These are phyloP conservation scores for Anableps anableps DNA, from an alignment of 2,797 vertebrate genomes.

Conservation along the genomic window DNA sequence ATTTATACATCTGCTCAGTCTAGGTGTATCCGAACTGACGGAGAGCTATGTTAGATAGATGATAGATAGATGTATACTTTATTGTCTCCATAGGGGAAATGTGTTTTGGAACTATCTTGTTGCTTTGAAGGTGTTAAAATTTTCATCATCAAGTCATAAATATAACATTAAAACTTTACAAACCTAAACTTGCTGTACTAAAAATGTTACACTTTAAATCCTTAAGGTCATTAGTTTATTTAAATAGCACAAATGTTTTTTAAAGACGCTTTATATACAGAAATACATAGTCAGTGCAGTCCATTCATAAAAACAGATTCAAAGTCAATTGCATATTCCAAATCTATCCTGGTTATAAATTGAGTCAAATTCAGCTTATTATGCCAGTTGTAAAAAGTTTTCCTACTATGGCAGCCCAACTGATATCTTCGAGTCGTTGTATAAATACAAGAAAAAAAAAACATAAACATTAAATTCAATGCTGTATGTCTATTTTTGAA, in stretches of 20 bases:
- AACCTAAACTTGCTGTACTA: neutral
- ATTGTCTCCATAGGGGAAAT: too few relatives aligned
- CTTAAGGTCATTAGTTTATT: neutral
- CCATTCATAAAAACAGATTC: neutral
- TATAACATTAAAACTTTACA: neutral
- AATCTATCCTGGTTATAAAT: neutral
- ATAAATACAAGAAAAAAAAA: neutral
- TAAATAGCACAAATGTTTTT: neutral
- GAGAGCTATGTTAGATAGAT: neutral
- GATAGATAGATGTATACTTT: too few relatives aligned
- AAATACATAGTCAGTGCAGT: neutral
- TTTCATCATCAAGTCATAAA: neutral
- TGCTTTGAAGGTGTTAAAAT: neutral
- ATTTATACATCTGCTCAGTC: neutral
- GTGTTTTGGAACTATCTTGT: too few relatives aligned
- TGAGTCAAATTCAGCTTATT: neutral
- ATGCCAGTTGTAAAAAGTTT: neutral
- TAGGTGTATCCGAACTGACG: neutral
- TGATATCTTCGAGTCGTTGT: neutral
- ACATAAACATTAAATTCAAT: neutral
- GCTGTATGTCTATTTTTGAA: neutral
- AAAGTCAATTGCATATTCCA: neutral
- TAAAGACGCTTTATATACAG: neutral
- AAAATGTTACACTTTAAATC: neutral
- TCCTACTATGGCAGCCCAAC: neutral